Evolutionary conservation across 2,797 vertebrate genomes (phyloP).

Genomic region (Onychomys arenicola): DNA sequence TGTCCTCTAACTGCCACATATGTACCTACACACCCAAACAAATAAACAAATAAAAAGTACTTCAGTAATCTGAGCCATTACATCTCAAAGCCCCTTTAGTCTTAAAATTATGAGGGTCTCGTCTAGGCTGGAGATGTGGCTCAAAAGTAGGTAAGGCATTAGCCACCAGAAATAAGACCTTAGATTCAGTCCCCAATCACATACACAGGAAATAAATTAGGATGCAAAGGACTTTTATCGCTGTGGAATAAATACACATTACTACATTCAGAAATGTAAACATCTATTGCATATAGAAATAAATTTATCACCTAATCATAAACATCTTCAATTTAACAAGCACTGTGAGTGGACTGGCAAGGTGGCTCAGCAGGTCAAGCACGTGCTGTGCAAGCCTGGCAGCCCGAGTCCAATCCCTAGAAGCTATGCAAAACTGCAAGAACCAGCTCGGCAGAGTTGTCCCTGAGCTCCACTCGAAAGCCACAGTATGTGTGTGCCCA

Average conservation of each 20-base stretch:
- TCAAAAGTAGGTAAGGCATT: not conserved
- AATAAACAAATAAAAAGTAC: not conserved
- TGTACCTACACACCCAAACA: not conserved
- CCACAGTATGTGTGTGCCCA: not conserved
- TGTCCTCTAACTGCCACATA: too few species aligned
- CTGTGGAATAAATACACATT: not conserved
- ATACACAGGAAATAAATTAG: not conserved
- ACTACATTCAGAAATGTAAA: constrained; percentile 12
- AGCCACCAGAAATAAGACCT: not conserved
- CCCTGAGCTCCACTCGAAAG: not conserved
- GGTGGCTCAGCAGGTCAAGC: not conserved
- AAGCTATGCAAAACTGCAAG: not conserved
- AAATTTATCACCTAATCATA: not conserved
- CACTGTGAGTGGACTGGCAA: not conserved
- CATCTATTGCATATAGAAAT: constrained; percentile 29
- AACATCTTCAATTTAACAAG: not conserved
- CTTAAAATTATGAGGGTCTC: constrained; percentile 4
- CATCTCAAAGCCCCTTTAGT: not conserved
- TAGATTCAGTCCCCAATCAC: not conserved
- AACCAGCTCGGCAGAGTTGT: not conserved
- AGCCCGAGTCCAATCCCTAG: not conserved
- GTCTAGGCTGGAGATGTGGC: not conserved
- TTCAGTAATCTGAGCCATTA: not conserved
- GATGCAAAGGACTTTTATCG: not conserved
- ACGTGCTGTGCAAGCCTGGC: not conserved